Evolutionary conservation across 2,113 vertebrate species (phyloP).

Genomic region (Saguinus midas): DNA sequence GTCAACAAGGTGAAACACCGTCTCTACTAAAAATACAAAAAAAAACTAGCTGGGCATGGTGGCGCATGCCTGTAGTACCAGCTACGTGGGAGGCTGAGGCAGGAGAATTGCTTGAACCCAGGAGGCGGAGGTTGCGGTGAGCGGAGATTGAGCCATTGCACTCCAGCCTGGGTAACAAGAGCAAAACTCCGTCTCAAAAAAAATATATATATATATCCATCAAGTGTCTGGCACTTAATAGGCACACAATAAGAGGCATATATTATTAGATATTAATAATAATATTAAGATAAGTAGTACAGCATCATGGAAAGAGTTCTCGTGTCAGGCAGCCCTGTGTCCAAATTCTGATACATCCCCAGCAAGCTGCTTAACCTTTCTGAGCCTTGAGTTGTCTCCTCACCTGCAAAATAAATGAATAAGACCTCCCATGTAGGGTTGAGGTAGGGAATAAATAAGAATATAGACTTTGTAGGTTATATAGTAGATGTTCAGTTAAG

Average conservation of each 20-base stretch:
- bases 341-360: background rate
- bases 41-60: too few relatives aligned
- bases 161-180: too few relatives aligned
- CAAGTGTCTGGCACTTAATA: background rate
- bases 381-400: background rate
- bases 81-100: too few relatives aligned
- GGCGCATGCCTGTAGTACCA: too few relatives aligned
- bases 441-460: background rate
- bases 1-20: too few relatives aligned
- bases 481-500: background rate
- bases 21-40: too few relatives aligned
- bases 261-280: background rate
- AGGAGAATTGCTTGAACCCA: too few relatives aligned
- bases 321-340: background rate
- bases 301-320: background rate
- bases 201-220: background rate
- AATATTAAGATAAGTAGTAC: background rate
- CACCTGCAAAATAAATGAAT: constrained; percentile 22
- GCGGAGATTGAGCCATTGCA: too few relatives aligned
- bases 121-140: too few relatives aligned
- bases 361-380: constrained; percentile 10
- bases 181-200: too few relatives aligned
- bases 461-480: background rate
- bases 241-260: background rate
- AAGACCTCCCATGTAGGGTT: background rate